phyloP scores from a whole-genome alignment of 1,140 invertebrate species.

The Hyles vespertilio region DNA sequence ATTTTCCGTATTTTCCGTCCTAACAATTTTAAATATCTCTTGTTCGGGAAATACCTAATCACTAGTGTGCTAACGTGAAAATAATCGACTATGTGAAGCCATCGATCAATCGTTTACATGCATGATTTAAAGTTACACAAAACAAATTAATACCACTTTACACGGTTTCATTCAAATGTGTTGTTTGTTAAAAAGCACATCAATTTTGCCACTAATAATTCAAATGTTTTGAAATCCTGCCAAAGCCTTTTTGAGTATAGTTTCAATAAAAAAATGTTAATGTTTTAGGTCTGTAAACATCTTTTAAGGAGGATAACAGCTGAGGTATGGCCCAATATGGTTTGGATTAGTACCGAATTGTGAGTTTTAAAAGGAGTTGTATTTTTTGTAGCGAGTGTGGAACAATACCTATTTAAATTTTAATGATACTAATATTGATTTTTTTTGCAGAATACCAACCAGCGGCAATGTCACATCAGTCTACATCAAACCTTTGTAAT shows the following conservation, averaged over 20 bases:
- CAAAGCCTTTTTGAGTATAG: neutral
- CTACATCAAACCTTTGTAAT: constrained; percentile 20
- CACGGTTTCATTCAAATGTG: constrained; percentile 8
- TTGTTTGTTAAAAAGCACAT: constrained; percentile 10
- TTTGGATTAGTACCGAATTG: no score
- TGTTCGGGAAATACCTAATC: neutral
- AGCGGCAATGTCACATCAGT: constrained; percentile 9
- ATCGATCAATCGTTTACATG: neutral
- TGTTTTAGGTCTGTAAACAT: constrained; percentile 68
- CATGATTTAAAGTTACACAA: constrained; percentile 1
- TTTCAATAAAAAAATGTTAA: constrained; percentile 33
- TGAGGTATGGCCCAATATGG: constrained; percentile 27
- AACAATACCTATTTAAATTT: no score
- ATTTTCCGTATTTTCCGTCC: no score
- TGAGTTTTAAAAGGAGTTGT: no score
- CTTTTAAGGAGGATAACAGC: constrained; percentile 30
- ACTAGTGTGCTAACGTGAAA: neutral
- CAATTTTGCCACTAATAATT: constrained; percentile 11
- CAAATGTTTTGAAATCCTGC: neutral
- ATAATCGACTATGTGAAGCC: no score
- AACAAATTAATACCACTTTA: neutral
- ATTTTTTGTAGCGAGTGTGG: no score
- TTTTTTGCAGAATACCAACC: no score
- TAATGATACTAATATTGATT: no score
- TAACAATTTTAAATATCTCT: no score